Base-by-base conservation (phyloP, 2,888 invertebrate genomes). In the Amaurobius ferox region DNA sequence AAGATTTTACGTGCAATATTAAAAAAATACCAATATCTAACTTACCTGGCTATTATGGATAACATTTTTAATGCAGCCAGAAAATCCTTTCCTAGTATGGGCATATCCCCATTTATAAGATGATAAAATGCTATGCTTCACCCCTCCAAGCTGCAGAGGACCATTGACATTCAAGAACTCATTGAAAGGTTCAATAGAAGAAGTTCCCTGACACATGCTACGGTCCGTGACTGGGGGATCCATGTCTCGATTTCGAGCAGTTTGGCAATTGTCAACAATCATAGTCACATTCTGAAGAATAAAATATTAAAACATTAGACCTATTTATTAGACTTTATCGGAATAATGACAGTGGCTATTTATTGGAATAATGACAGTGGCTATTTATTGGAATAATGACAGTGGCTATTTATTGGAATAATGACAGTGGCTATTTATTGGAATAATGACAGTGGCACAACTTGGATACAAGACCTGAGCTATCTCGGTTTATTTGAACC, bases 121-220 rank as follows among this genome's bases (percentile, higher is more conserved):
- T 0, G 64, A 48, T 1, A 88, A 61, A 0, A 72, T 66, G 5
- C 66, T 66, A 40, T 96, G 95, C 90, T 96, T 96, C 19, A 97
- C 92, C 7, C 98, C 98, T 77, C 99, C 99, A 80, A 99, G 94
- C 93, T 98, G 98, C 74, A 99, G 92, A 0, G 98, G 97, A 0
- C 97, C 95, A 92, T 98, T 98, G 0, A 98, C 97, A 92, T 98
- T 98, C 76, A 98, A 93, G 91, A 97, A 98, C 92, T 97, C 97
- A 91, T 96, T 97, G 92, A 97, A 97, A 0, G 97, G 97, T 2
- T 97, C 97, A 26, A 85, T 87, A 11, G 48, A n/a, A 1, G 98
- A 96, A 16, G 94, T 94, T 0, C 96, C 96, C 92, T 97, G 97
- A 91, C 98, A 98, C 16, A 95, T 95, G 62, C 95, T 94, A 90